A percentile compares a stretch with the other conserved stretches of the same genome.
Evolutionary conservation across 2,113 vertebrate species (phyloP).

Genomic region (Hippolais icterina): DNA sequence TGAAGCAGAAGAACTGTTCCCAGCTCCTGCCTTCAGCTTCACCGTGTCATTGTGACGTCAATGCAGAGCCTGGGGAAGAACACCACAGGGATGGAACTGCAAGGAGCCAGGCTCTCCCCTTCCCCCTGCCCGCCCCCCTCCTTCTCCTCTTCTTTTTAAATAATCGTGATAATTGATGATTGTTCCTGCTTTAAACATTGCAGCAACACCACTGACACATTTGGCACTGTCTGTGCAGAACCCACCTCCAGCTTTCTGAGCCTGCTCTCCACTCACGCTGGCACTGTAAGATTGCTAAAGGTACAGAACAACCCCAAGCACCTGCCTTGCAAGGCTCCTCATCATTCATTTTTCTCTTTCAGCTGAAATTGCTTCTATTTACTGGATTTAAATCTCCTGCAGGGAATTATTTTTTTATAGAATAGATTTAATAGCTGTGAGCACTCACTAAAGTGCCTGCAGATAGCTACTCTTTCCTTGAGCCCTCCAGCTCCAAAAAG

Average conservation of each 20-base stretch:
- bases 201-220: neutral
- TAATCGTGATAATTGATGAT: neutral
- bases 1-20: neutral
- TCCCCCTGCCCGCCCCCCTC: neutral
- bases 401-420: neutral
- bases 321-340: neutral
- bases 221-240: neutral
- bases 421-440: neutral
- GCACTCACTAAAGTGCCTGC: neutral
- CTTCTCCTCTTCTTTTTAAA: neutral
- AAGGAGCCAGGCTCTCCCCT: neutral
- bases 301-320: neutral
- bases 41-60: constrained; percentile 68
- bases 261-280: neutral
- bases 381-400: neutral
- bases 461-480: neutral
- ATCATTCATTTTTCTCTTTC: neutral
- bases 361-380: neutral
- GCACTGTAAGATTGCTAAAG: neutral
- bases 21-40: constrained; percentile 27
- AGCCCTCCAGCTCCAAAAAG: neutral
- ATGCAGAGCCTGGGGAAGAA: constrained; percentile 42
- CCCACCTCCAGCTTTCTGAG: neutral
- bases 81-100: constrained; percentile 5
- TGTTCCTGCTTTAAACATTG: neutral